Evolutionary conservation across 1,140 invertebrate genomes (phyloP).

Genomic region (Hylaeus volcanicus): DNA sequence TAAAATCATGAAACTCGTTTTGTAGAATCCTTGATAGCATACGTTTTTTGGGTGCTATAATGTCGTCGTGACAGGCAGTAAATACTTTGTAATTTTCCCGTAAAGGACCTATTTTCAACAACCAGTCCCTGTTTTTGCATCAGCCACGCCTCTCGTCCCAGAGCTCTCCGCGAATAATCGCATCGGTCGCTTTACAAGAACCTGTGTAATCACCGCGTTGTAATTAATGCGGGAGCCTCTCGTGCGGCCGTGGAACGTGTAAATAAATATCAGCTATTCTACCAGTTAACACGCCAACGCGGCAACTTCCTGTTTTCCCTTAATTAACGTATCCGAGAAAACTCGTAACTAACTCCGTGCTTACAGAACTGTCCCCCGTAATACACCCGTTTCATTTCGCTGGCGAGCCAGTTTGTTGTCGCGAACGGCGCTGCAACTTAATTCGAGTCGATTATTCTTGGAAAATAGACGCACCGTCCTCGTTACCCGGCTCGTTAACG

Average conservation of each 20-base stretch:
- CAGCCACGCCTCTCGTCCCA: too few relatives aligned
- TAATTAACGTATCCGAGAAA: slow-evolving; percentile 12
- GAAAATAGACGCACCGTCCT: background rate
- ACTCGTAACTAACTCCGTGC: slow-evolving; percentile 2
- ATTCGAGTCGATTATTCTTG: slow-evolving; percentile 9
- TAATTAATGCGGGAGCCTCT: background rate
- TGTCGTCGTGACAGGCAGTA: too few relatives aligned
- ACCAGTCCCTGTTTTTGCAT: too few relatives aligned
- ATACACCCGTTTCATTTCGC: slow-evolving; percentile 13
- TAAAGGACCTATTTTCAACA: too few relatives aligned
- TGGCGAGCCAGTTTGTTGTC: background rate
- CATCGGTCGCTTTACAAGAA: background rate
- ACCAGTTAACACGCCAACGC: background rate
- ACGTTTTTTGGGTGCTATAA: too few relatives aligned
- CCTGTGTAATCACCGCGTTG: too few relatives aligned
- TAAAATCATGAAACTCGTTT: too few relatives aligned
- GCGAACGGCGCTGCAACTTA: background rate
- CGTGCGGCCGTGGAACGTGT: background rate
- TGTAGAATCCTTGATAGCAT: too few relatives aligned
- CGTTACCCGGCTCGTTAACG: slow-evolving; percentile 9
- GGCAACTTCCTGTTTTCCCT: background rate
- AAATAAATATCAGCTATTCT: background rate
- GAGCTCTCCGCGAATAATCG: background rate
- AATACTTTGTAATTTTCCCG: too few relatives aligned
- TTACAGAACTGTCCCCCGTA: slow-evolving; percentile 7